A percentile compares a stretch with the other conserved stretches of the same genome.
These are phyloP conservation scores for Nesidiocoris tenuis DNA, from an alignment of 2,888 invertebrate species.

Conservation along the genomic window DNA sequence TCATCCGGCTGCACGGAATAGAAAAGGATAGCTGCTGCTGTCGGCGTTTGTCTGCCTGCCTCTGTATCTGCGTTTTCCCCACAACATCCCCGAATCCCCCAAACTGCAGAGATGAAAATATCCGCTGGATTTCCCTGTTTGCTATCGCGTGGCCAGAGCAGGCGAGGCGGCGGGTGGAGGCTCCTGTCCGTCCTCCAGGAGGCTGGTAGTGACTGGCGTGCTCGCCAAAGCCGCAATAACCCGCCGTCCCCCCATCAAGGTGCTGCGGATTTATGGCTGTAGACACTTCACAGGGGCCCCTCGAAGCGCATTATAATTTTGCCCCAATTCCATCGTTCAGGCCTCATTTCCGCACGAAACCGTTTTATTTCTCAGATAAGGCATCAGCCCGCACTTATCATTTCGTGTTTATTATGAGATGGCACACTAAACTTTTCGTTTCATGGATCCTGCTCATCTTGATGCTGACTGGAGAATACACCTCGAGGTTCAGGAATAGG, in stretches of 20 bases:
- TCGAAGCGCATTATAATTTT: slow-evolving; percentile 28
- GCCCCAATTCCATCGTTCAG: slow-evolving; percentile 11
- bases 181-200: neutral
- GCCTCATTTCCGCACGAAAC: neutral
- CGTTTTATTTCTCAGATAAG: neutral
- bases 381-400: neutral
- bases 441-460: no score
- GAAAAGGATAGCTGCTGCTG: neutral
- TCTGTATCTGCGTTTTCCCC: neutral
- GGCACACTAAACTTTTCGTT: no score
- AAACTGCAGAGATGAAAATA: neutral
- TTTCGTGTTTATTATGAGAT: neutral
- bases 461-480: no score
- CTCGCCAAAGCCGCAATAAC: neutral
- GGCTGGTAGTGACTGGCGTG: neutral
- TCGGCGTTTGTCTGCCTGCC: neutral
- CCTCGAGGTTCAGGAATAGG: no score
- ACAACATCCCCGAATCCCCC: neutral
- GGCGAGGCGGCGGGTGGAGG: neutral
- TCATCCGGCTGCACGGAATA: neutral
- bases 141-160: neutral
- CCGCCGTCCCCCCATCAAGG: neutral
- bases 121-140: neutral
- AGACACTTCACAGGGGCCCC: slow-evolving; percentile 13
- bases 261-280: slow-evolving; percentile 29